Conservation (phyloP, 2,113 vertebrate species). For the Psittacus erithacus region DNA sequence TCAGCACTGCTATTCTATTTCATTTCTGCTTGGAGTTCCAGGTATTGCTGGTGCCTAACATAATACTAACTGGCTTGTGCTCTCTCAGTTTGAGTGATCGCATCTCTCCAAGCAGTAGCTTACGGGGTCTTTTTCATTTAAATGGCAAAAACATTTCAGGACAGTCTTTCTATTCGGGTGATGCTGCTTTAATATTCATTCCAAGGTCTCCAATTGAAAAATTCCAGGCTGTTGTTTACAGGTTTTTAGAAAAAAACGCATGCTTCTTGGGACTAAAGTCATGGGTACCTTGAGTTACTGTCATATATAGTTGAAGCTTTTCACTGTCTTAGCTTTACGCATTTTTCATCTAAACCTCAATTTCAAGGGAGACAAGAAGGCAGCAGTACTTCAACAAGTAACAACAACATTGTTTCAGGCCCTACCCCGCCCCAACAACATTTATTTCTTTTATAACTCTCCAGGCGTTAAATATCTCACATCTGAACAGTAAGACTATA, state of each 20-base stretch:
- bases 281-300: not conserved
- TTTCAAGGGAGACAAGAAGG: not conserved
- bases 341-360: not conserved
- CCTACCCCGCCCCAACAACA: not conserved
- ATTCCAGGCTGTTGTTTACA: not conserved
- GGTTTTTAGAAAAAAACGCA: not conserved
- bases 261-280: not conserved
- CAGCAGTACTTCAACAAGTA: not conserved
- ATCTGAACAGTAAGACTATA: not conserved
- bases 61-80: not conserved
- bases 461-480: not conserved
- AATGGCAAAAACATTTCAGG: not conserved
- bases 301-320: not conserved
- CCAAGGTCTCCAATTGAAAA: not conserved
- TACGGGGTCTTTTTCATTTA: not conserved
- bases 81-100: not conserved
- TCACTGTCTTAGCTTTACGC: not conserved
- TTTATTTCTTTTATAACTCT: not conserved
- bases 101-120: not conserved
- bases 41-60: not conserved
- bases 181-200: not conserved
- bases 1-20: not conserved
- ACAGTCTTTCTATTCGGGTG: not conserved
- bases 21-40: not conserved
- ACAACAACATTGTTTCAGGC: not conserved